Percentiles rank a stretch among this genome's conserved stretches.
phyloP scores from a whole-genome alignment of 2,888 invertebrate species.

The Abrostola tripartita region DNA sequence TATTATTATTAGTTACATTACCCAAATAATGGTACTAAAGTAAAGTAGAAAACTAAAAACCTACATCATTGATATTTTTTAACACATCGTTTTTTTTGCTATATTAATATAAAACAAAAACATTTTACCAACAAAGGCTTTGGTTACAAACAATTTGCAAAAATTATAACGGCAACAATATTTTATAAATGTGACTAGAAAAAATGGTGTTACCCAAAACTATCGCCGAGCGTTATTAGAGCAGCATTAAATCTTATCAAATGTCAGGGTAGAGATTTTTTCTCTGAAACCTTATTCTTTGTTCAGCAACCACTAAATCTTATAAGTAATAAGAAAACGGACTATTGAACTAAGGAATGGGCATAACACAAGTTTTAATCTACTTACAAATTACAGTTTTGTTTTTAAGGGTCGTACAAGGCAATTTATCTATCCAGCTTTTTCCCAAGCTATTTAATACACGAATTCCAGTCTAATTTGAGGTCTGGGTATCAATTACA shows the following conservation, averaged over 20 bases:
- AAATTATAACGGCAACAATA: constrained; percentile 16
- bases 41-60: background rate
- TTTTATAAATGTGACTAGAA: constrained; percentile 15
- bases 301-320: constrained; percentile 6
- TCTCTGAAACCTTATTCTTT: constrained; percentile 5
- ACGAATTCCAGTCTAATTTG: too few relatives aligned
- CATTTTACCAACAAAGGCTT: constrained; percentile 4
- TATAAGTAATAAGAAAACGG: constrained; percentile 5
- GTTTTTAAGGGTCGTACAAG: background rate
- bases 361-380: background rate
- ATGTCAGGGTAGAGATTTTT: constrained; percentile 7
- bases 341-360: background rate
- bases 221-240: background rate
- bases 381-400: background rate
- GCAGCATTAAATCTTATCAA: constrained; percentile 31
- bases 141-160: background rate
- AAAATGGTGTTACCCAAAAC: constrained; percentile 15
- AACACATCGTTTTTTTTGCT: too few relatives aligned
- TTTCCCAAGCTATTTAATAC: background rate
- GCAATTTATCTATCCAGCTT: background rate
- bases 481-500: too few relatives aligned
- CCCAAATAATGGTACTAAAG: too few relatives aligned
- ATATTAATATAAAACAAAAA: background rate
- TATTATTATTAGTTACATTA: background rate
- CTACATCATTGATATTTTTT: background rate